These are phyloP conservation scores for Sinocyclocheilus anophthalmus DNA, from an alignment of 2,113 vertebrate species.

Conservation along the genomic window DNA sequence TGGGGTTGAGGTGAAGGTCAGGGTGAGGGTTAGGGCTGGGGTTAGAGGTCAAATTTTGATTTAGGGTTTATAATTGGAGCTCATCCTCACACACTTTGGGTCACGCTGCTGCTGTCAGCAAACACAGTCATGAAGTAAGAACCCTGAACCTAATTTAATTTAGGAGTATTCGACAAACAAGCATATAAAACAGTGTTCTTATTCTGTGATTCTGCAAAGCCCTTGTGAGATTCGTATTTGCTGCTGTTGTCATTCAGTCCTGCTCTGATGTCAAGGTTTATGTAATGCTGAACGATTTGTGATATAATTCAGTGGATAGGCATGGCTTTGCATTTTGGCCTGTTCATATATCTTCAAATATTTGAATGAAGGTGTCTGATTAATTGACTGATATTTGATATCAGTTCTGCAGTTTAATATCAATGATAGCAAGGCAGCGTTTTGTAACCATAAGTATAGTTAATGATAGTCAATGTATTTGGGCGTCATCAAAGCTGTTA, in stretches of 20 bases:
- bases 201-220: not conserved
- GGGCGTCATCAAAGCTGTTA: conserved; percentile 38
- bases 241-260: not conserved
- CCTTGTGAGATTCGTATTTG: not conserved
- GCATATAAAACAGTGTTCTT: not conserved
- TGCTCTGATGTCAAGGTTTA: not conserved
- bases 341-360: not conserved
- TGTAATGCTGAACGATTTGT: not conserved
- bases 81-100: not conserved
- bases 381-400: not conserved
- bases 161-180: not conserved
- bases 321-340: not conserved
- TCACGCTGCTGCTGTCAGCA: not conserved
- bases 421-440: no score
- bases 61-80: not conserved
- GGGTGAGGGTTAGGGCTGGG: not conserved
- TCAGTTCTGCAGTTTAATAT: not conserved
- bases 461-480: not conserved
- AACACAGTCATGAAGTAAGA: not conserved
- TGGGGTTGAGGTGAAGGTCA: not conserved
- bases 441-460: not conserved
- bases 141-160: not conserved
- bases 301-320: not conserved
- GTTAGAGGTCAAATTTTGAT: not conserved
- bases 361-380: not conserved